Base-by-base conservation (phyloP, 1,140 invertebrate species). In the Neodiprion fabricii region DNA sequence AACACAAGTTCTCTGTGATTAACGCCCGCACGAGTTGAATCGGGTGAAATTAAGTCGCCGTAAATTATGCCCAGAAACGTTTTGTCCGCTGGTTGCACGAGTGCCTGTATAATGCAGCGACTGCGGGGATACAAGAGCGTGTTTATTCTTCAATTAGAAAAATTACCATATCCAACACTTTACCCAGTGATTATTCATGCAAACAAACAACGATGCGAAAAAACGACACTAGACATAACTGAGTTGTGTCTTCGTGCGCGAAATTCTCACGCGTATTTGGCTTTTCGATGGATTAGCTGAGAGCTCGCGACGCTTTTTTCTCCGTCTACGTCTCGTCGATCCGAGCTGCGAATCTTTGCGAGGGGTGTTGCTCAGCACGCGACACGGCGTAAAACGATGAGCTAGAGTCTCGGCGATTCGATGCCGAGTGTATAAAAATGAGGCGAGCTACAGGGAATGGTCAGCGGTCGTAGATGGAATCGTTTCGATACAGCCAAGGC, bases 1-100 rank as follows among this genome's bases (percentile, higher is more conserved):
- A 71, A 71, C 70, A 9, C 48, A 40, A 11, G n/a, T 21, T 21
- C 70, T 17, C 28, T 21, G 70, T 74, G 67, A 47, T 66, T 61
- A 61, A 12, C 53, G 53, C 53, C n/a, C 53, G 53, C 53, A 17
- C 53, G 53, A 61, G 53, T 61, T 9, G 11, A 61, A 61, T 61
- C n/a, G 53, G n/a, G n/a, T 61, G 53, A 5, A 61, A 61, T 61
- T 61, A 61, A 61, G 53, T 61, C 11, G 53, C 53, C 11, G 53
- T 61, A 61, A 61, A 61, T 61, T 61, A 61, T 5, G 28, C 28
- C 28, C 5, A 5, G 28, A 40, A 40, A 40, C 28, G 28, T 40
- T 40, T 40, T 40, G 28, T 40, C 5, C 28, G 5, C 28, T 0
- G 28, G 1, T 40, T 3, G 28, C 1, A 40, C 5, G 5, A 5